Conservation (phyloP, 2,113 vertebrate species). For the Larimichthys crocea region DNA sequence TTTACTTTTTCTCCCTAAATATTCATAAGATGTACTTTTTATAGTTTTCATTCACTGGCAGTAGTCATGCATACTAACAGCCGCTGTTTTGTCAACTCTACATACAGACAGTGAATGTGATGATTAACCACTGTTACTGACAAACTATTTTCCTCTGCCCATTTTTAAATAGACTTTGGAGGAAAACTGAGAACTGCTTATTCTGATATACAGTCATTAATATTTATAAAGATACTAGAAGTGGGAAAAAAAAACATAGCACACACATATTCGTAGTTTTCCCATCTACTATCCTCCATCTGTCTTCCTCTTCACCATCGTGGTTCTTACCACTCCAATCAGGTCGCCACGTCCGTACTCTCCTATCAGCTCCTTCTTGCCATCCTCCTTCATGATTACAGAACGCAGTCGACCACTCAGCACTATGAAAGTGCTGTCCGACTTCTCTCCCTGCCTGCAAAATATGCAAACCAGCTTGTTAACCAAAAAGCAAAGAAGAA, state of each 20-base stretch:
- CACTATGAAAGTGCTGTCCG: slow-evolving; percentile 95
- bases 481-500: not conserved
- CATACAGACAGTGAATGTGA: not conserved
- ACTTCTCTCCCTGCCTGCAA: slow-evolving; percentile 92
- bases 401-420: slow-evolving; percentile 95
- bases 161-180: not conserved
- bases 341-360: slow-evolving; percentile 96
- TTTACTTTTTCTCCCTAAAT: not conserved
- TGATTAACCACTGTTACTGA: slow-evolving; percentile 25
- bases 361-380: slow-evolving; percentile 94
- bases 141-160: not conserved
- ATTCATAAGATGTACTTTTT: slow-evolving; percentile 17
- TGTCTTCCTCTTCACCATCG: not conserved
- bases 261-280: slow-evolving; percentile 11
- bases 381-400: slow-evolving; percentile 92
- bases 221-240: slow-evolving; percentile 8
- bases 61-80: not conserved
- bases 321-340: slow-evolving; percentile 92
- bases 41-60: slow-evolving; percentile 5
- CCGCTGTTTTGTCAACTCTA: not conserved
- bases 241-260: not conserved
- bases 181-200: not conserved
- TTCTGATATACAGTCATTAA: slow-evolving; percentile 7
- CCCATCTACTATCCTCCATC: not conserved
- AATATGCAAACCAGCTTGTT: slow-evolving; percentile 17